Evolutionary conservation across 2,888 invertebrate species (phyloP).

Genomic region (Dendrolimus pini): DNA sequence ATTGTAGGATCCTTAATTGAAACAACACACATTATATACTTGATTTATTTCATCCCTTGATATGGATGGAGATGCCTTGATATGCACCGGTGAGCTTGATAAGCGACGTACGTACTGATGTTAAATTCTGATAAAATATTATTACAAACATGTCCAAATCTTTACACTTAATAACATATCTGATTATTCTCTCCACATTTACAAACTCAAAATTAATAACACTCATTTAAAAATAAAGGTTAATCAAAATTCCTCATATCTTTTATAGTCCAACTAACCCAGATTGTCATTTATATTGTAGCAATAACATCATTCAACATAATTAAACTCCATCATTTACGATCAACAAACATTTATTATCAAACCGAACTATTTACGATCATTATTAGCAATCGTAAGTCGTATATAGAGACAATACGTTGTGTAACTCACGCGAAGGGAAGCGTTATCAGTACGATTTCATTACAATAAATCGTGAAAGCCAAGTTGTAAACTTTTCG

Average conservation of each 20-base stretch:
- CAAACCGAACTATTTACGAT: constrained; percentile 46
- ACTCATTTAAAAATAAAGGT: too few species aligned
- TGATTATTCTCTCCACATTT: too few species aligned
- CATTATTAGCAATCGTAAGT: constrained; percentile 23
- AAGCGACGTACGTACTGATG: too few species aligned
- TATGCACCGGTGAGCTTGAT: too few species aligned
- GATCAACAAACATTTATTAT: background rate
- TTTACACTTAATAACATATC: too few species aligned
- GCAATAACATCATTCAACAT: background rate
- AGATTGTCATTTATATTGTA: background rate
- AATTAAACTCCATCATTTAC: background rate
- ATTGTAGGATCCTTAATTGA: too few species aligned
- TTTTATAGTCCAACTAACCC: background rate
- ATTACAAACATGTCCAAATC: too few species aligned
- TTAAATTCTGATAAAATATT: too few species aligned
- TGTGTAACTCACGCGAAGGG: constrained; percentile 51
- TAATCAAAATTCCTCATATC: background rate
- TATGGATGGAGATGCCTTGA: too few species aligned
- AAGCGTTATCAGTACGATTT: constrained; percentile 59
- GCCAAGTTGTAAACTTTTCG: constrained; percentile 57
- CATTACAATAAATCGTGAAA: constrained; percentile 61
- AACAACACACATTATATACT: too few species aligned
- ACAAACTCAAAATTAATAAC: too few species aligned
- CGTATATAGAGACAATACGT: background rate
- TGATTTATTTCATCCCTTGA: too few species aligned